phyloP scores from a whole-genome alignment of 2,113 vertebrate species.

The Centropus bengalensis region DNA sequence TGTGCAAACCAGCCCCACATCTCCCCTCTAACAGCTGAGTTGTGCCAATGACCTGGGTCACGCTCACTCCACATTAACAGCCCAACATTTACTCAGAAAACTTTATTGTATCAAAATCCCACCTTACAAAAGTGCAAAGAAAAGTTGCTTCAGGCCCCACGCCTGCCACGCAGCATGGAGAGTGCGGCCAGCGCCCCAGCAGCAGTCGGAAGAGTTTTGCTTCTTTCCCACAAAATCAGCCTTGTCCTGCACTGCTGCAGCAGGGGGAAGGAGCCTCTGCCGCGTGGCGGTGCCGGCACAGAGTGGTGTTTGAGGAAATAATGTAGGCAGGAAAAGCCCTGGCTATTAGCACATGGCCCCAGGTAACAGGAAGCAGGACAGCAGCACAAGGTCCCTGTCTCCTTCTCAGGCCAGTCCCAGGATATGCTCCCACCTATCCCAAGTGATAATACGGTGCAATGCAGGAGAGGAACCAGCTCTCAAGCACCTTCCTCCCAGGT shows the following conservation, averaged over 20 bases:
- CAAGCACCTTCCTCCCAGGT: background rate
- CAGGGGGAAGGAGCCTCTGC: rapidly evolving
- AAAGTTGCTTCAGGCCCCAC: conserved; percentile 18
- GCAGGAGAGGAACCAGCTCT: background rate
- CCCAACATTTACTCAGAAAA: conserved; percentile 50
- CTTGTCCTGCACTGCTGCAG: background rate
- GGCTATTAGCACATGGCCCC: background rate
- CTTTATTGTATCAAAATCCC: conserved; percentile 63
- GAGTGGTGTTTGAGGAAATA: rapidly evolving
- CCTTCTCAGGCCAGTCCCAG: background rate
- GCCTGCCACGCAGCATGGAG: background rate
- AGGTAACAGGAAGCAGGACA: background rate
- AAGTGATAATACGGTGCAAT: background rate
- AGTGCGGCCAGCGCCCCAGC: background rate
- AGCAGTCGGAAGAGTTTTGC: background rate
- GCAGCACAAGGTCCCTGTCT: background rate
- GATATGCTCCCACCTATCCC: rapidly evolving
- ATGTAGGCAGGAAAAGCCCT: background rate
- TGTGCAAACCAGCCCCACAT: rapidly evolving
- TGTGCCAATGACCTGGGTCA: background rate
- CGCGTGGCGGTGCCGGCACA: background rate
- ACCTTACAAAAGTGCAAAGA: conserved; percentile 49
- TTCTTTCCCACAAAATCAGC: background rate
- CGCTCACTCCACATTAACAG: background rate
- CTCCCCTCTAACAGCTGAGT: background rate